Base-by-base conservation (phyloP, 2,797 vertebrate species). In the Clarias fuscus region DNA sequence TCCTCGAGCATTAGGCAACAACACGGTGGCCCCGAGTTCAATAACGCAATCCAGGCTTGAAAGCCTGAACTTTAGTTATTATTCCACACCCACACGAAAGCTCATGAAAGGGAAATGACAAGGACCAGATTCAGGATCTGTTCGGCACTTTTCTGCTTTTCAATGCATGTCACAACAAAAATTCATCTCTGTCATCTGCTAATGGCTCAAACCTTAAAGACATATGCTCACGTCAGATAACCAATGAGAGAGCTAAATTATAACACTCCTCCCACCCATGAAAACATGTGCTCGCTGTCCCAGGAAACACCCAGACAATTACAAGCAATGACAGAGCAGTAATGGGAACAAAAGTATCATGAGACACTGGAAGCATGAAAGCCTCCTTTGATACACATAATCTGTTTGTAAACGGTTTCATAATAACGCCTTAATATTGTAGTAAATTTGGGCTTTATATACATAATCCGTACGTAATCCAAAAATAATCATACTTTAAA, bases 221-320 rank as follows among this genome's bases (percentile, higher is more conserved):
- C 70, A 84, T 61, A 65, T 58, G 82, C 79, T 86, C 75, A 87
- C 22, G 84, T 77, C 37, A 40, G 76, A 72, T 82, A n/a, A 61
- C 82, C 84, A 79, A 84, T 86, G 67, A 88, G 48, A 71, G 3
- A 56, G 61, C 61, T 62, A 48, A 82, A 70, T 86, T 84, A 79
- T 56, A 65, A 83, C 30, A 18, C 43, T 17, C 72, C 67, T 68
- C 65, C 30, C 48, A 61, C 53, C 67, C 37, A 37, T 24, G 22
- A 83, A 62, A 82, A 82, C 89, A 90, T 87, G 86, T 87, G 84
- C 33, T 87, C 72, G 64, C 67, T 61, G 53, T 87, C 77, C 48
- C 77, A 75, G 78, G 53, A 86, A 86, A 87, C 78, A 30, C 76
- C 76, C 72, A 84, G 65, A 78, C 58, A 86, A 82, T 79, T 77